Base-by-base conservation (phyloP, 2,113 vertebrate genomes). In the Chiloscyllium plagiosum region DNA sequence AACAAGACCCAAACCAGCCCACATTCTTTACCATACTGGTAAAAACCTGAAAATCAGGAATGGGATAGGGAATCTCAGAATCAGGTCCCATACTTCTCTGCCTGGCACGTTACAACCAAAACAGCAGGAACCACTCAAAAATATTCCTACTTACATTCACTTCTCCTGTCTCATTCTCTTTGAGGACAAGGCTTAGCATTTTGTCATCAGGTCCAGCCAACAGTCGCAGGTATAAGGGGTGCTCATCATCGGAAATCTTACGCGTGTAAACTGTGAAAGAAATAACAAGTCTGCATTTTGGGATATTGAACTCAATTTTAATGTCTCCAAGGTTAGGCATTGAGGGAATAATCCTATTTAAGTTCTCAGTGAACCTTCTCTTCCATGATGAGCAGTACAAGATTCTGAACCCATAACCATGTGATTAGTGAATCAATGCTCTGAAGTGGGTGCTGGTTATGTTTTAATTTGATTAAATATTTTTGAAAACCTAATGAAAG, bases 151-250 rank as follows among this genome's bases (percentile, higher is more conserved):
- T 98, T 97, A 99, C 99, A 2, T 99, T 99, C 95, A 99, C 98
- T 37, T 99, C 99, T 42, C 98, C 99, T 0, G 98, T 99, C 95
- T 99, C 99, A 4, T 99, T 99, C 96, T 99, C 99, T 96, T 99
- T 99, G 96, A 99, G 97, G 96, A 99, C 97, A 20, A 99, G 98
- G 97, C 98, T 98, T 95, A 99, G 96, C 95, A 97, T 97, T 85
- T 99, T 98, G 97, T 99, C 99, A 56, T 97, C 98, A 85, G 99
- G 99, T 0, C 99, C 99, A 0, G 98, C 98, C 96, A 99, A 98
- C 96, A 99, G 97, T 56, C 99, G 98, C 42, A 99, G 97, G 87
- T 97, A 97, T 95, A 99, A 97, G 0, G 99, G 99, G 50, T 97
- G 97, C 96, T 99, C 98, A 0, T 99, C 98, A 1, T 99, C 98